Evolutionary conservation across 2,888 invertebrate species (phyloP).

Genomic region (Nephrocerus scutellatus): DNA sequence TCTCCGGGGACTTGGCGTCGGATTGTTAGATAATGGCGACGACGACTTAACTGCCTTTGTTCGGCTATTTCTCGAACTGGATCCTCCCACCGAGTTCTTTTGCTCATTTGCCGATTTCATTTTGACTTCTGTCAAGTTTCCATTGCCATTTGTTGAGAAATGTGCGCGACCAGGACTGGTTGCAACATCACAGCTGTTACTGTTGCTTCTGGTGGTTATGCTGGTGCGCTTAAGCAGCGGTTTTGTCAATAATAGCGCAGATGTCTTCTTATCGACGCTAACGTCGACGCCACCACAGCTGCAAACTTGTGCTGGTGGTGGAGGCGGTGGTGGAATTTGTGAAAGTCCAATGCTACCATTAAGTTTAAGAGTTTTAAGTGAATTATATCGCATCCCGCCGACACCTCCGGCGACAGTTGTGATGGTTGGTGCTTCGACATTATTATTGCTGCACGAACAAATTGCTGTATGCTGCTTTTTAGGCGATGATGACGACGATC

Average conservation of each 20-base stretch:
- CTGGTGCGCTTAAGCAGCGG: too few species aligned
- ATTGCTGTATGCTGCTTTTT: too few species aligned
- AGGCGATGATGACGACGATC: not conserved
- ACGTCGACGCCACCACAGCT: constrained; percentile 4
- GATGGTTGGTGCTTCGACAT: constrained; percentile 22
- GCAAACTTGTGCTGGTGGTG: too few species aligned
- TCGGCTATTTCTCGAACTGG: not conserved
- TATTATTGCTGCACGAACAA: constrained; percentile 22
- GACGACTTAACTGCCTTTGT: not conserved
- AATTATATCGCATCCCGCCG: constrained; percentile 17
- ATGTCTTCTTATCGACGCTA: constrained; percentile 13
- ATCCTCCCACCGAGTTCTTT: not conserved
- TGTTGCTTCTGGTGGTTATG: constrained; percentile 1
- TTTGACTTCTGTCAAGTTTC: not conserved
- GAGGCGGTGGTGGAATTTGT: too few species aligned
- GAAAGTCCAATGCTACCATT: constrained; percentile 16
- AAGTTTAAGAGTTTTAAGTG: constrained; percentile 18
- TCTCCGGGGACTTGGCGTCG: constrained; percentile 24
- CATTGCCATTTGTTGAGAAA: not conserved
- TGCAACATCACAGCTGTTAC: constrained; percentile 27
- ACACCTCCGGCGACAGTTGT: not conserved
- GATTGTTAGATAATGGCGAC: constrained; percentile 10
- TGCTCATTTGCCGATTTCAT: not conserved
- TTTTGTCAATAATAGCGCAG: too few species aligned
- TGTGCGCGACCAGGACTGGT: constrained; percentile 24